Conservation (phyloP, 2,797 vertebrate species). For the Cichlasoma orientale region DNA sequence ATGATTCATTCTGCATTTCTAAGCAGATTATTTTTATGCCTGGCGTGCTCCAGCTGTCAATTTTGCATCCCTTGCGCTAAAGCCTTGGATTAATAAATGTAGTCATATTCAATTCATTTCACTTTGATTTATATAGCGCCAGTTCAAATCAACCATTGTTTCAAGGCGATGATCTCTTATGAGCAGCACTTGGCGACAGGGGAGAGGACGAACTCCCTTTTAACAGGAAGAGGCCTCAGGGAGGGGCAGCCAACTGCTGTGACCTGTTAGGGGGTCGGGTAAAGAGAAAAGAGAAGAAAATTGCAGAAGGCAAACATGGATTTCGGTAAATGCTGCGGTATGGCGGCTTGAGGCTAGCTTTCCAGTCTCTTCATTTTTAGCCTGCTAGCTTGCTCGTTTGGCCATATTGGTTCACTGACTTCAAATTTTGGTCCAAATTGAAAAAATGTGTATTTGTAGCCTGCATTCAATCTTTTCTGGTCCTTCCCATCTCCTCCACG, state of each 20-base stretch:
- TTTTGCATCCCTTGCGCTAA: neutral
- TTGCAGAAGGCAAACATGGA: neutral
- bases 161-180: neutral
- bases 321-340: neutral
- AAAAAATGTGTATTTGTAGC: neutral
- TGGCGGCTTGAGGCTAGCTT: neutral
- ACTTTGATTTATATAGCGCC: neutral
- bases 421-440: neutral
- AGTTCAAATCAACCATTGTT: fast-evolving
- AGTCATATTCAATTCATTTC: neutral
- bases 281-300: neutral
- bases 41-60: neutral
- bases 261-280: too few relatives aligned
- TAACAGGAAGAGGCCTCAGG: neutral
- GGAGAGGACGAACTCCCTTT: neutral
- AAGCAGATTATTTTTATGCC: neutral
- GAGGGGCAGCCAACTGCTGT: neutral
- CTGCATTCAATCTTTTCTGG: neutral
- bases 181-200: neutral
- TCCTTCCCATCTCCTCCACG: fast-evolving
- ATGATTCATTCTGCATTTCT: neutral
- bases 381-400: neutral
- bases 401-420: neutral
- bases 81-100: neutral
- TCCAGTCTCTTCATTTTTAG: neutral